Evolutionary conservation across 2,888 invertebrate species (phyloP).

Genomic region (Unio delphinus): DNA sequence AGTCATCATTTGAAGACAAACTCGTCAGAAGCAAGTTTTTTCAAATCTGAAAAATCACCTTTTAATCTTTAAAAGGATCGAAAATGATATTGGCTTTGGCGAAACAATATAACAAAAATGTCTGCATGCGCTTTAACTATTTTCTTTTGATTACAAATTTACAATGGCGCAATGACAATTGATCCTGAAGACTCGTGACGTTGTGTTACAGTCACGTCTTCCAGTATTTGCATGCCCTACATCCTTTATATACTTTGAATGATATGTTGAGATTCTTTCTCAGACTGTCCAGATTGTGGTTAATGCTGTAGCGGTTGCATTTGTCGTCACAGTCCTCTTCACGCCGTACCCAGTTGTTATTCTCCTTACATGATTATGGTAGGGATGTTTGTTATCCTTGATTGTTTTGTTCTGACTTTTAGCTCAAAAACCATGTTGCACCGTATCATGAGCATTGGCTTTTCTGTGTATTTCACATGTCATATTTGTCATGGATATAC

Average conservation of each 20-base stretch:
- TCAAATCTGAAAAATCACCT: slow-evolving; percentile 7
- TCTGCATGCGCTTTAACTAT: slow-evolving; percentile 81
- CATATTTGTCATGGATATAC: slow-evolving; percentile 55
- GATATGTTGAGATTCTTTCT: slow-evolving; percentile 54
- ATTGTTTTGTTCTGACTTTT: slow-evolving; percentile 45
- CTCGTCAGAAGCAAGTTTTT: slow-evolving; percentile 7
- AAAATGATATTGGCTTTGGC: slow-evolving; percentile 25
- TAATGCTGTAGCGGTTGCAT: slow-evolving; percentile 55
- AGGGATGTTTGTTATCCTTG: slow-evolving; percentile 56
- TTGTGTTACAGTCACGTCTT: slow-evolving; percentile 41
- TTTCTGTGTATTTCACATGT: slow-evolving; percentile 60
- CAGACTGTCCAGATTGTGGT: slow-evolving; percentile 59
- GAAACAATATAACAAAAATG: slow-evolving; percentile 5
- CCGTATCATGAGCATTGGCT: slow-evolving; percentile 62
- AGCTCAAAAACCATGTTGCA: slow-evolving; percentile 64
- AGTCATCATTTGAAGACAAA: slow-evolving; percentile 6
- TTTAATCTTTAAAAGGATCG: slow-evolving; percentile 9
- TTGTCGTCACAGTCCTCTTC: slow-evolving; percentile 57
- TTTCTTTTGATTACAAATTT: slow-evolving; percentile 90
- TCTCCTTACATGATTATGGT: slow-evolving; percentile 52
- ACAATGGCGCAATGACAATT: slow-evolving; percentile 73
- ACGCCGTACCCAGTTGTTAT: slow-evolving; percentile 60
- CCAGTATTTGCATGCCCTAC: slow-evolving; percentile 50
- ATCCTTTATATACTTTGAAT: slow-evolving; percentile 59
- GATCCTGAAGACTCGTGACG: slow-evolving; percentile 50